Conservation (phyloP, 2,888 invertebrate genomes). For the Melinaea menophilus region DNA sequence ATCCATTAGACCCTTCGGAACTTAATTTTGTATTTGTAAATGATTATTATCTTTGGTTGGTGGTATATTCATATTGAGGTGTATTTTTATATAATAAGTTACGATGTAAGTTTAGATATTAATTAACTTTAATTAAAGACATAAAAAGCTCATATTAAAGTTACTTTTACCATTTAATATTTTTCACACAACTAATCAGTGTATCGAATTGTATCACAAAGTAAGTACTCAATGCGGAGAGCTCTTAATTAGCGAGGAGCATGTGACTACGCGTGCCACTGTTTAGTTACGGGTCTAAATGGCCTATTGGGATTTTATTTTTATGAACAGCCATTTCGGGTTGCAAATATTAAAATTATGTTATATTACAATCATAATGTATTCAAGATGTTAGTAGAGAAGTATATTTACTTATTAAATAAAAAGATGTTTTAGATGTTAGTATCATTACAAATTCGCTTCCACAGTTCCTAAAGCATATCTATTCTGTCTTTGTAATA, state of each 20-base stretch:
- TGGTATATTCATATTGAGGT: too few relatives aligned
- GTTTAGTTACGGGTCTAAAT: constrained; percentile 43
- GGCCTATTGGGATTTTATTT: constrained; percentile 11
- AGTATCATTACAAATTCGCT: too few relatives aligned
- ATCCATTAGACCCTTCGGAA: constrained; percentile 36
- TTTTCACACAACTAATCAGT: constrained; percentile 1
- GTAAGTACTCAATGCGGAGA: constrained; percentile 37
- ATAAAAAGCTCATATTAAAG: too few relatives aligned
- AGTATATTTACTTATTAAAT: too few relatives aligned
- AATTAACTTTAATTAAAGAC: too few relatives aligned
- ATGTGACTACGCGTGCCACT: constrained; percentile 52
- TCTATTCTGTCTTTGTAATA: neutral
- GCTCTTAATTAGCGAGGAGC: constrained; percentile 55
- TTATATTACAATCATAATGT: neutral
- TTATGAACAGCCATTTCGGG: constrained; percentile 1
- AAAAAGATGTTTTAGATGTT: too few relatives aligned
- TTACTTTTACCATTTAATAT: neutral
- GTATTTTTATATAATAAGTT: too few relatives aligned
- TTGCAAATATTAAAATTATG: neutral
- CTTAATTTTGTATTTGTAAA: constrained; percentile 25
- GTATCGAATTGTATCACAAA: constrained; percentile 31
- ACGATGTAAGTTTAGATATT: too few relatives aligned
- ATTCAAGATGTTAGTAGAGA: neutral
- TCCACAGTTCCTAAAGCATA: too few relatives aligned
- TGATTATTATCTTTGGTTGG: constrained; percentile 25